phyloP scores from a whole-genome alignment of 2,113 vertebrate genomes.

The Siniperca knerii region DNA sequence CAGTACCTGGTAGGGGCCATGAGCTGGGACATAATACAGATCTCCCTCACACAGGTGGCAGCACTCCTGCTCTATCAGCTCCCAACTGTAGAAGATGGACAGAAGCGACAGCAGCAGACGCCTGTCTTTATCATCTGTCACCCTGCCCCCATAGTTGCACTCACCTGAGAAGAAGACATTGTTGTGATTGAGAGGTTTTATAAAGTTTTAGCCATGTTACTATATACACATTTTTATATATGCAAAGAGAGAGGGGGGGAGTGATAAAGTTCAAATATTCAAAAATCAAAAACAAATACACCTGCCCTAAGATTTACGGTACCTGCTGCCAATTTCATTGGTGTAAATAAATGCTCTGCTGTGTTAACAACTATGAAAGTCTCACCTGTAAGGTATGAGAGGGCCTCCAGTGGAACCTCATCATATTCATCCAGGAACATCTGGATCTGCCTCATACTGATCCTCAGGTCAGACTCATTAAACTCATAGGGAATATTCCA shows the following conservation, averaged over 20 bases:
- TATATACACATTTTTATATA: neutral
- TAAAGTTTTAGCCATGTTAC: neutral
- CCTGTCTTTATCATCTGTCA: slow-evolving; percentile 96
- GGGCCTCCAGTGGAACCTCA: slow-evolving; percentile 90
- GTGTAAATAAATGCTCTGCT: neutral
- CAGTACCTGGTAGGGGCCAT: slow-evolving; percentile 90
- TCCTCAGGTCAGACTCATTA: slow-evolving; percentile 93
- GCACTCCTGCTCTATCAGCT: slow-evolving; percentile 85
- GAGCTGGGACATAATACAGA: slow-evolving; percentile 87
- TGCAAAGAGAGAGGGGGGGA: too few relatives aligned
- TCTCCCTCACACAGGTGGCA: slow-evolving; percentile 86
- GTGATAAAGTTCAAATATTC: neutral
- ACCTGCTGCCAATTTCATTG: neutral
- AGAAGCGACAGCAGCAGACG: slow-evolving; percentile 93
- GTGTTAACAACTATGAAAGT: neutral
- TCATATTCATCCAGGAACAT: slow-evolving; percentile 96
- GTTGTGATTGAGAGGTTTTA: neutral
- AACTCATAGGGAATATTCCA: slow-evolving; percentile 98
- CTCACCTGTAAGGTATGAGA: slow-evolving; percentile 93
- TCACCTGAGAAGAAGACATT: slow-evolving; percentile 85
- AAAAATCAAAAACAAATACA: too few relatives aligned
- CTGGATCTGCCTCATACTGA: slow-evolving; percentile 93
- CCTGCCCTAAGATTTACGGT: neutral
- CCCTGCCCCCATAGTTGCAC: slow-evolving; percentile 96
- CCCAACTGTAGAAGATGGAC: slow-evolving; percentile 89